These are phyloP conservation scores for Gymnothorax reevesii DNA, from an alignment of 2,797 vertebrate genomes.

Conservation along the genomic window DNA sequence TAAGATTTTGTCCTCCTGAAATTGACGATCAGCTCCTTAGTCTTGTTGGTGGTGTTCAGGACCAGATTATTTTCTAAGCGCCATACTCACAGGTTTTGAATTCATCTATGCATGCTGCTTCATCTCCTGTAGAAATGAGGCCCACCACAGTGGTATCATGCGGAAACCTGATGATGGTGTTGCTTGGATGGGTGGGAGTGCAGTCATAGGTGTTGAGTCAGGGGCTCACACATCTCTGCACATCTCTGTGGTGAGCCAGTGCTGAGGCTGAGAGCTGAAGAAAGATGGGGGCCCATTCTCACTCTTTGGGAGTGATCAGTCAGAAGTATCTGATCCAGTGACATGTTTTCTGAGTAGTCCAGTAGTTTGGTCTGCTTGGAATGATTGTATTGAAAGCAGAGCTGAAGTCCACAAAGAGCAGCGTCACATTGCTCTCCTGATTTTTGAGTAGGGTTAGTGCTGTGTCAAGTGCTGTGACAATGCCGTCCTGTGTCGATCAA, in stretches of 20 bases:
- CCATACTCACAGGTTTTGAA: background rate
- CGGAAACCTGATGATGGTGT: too few relatives aligned
- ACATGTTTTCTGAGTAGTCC: too few relatives aligned
- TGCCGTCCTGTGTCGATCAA: background rate
- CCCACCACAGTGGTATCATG: background rate
- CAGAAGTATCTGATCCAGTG: background rate
- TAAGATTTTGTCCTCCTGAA: background rate
- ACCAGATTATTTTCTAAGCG: background rate
- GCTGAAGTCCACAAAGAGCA: too few relatives aligned
- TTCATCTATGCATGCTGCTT: background rate
- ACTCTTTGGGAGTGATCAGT: background rate
- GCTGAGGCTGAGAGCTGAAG: background rate
- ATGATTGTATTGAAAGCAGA: too few relatives aligned
- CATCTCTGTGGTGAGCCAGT: background rate
- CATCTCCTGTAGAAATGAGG: background rate
- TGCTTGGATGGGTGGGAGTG: too few relatives aligned
- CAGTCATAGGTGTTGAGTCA: too few relatives aligned
- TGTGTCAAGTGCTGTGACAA: background rate
- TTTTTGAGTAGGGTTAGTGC: too few relatives aligned
- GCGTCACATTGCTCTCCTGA: too few relatives aligned
- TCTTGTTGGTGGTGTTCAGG: conserved; percentile 1
- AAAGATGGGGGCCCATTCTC: background rate
- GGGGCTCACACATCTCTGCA: too few relatives aligned
- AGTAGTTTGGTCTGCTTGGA: too few relatives aligned
- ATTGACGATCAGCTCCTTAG: conserved; percentile 3